These are phyloP conservation scores for Esox lucius DNA, from an alignment of 2,797 vertebrate species.

Conservation along the genomic window DNA sequence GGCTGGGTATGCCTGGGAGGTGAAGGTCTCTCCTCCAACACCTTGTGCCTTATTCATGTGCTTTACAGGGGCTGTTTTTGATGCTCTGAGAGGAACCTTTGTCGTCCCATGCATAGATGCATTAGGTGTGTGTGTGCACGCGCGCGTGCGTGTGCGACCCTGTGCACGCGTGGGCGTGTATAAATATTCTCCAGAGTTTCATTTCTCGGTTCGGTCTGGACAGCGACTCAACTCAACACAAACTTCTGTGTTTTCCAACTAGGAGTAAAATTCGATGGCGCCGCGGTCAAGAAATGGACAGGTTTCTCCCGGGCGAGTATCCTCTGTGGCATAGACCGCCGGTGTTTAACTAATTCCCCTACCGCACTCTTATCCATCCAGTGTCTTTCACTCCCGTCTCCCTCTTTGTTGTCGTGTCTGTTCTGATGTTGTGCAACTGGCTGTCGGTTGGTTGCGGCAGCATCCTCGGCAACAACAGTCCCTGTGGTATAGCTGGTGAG, in stretches of 20 bases:
- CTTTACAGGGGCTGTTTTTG: neutral
- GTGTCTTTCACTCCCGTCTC: neutral
- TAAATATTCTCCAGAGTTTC: neutral
- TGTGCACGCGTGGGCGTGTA: neutral
- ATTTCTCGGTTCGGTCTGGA: neutral
- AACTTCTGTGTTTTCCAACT: neutral
- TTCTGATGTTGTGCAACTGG: neutral
- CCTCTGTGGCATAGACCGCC: neutral
- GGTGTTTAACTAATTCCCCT: neutral
- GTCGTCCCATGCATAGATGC: neutral
- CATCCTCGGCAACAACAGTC: conserved; percentile 21
- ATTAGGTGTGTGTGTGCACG: neutral
- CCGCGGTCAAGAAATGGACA: neutral
- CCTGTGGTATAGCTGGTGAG: conserved; percentile 39
- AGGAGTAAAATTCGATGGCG: neutral
- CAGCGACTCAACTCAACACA: neutral
- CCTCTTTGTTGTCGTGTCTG: neutral
- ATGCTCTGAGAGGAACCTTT: neutral
- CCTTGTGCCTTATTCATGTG: neutral
- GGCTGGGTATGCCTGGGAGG: neutral
- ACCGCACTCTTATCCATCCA: neutral
- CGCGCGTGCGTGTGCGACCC: neutral
- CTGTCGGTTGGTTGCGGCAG: neutral
- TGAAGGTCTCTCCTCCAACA: neutral
- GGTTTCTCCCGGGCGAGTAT: neutral